These are phyloP conservation scores for Toxonevra muliebris DNA, from an alignment of 2,888 invertebrate species.

Conservation along the genomic window DNA sequence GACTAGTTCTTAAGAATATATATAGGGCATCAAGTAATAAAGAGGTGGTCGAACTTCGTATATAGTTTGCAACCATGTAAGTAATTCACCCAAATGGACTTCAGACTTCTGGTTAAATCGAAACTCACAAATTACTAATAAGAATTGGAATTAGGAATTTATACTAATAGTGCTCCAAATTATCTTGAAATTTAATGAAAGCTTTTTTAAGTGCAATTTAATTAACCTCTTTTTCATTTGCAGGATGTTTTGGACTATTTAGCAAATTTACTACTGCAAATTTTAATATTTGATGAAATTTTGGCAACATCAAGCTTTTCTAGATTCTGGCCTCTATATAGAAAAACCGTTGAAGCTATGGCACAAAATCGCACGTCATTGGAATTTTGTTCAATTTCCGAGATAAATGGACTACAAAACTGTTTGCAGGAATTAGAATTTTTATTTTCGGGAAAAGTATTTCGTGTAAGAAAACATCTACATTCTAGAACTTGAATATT, in stretches of 20 bases:
- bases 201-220: too few relatives aligned
- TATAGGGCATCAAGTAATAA: too few relatives aligned
- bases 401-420: constrained; percentile 75
- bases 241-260: constrained; percentile 67
- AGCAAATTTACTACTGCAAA: constrained; percentile 73
- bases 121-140: too few relatives aligned
- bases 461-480: constrained; percentile 67
- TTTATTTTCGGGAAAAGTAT: constrained; percentile 71
- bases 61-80: too few relatives aligned
- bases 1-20: too few relatives aligned
- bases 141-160: too few relatives aligned
- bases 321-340: constrained; percentile 81
- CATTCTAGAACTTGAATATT: too few relatives aligned
- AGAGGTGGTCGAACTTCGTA: too few relatives aligned
- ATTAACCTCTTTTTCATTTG: constrained; percentile 23
- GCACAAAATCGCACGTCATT: constrained; percentile 71
- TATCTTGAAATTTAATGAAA: too few relatives aligned
- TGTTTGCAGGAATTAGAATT: constrained; percentile 71
- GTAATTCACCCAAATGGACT: too few relatives aligned
- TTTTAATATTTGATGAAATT: constrained; percentile 69
- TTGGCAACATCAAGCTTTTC: constrained; percentile 53
- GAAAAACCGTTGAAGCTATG: constrained; percentile 76
- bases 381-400: constrained; percentile 68
- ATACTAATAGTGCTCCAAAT: too few relatives aligned
- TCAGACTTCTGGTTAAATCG: too few relatives aligned